These are phyloP conservation scores for Clepsis dumicolana DNA, from an alignment of 2,888 invertebrate species.

Conservation along the genomic window DNA sequence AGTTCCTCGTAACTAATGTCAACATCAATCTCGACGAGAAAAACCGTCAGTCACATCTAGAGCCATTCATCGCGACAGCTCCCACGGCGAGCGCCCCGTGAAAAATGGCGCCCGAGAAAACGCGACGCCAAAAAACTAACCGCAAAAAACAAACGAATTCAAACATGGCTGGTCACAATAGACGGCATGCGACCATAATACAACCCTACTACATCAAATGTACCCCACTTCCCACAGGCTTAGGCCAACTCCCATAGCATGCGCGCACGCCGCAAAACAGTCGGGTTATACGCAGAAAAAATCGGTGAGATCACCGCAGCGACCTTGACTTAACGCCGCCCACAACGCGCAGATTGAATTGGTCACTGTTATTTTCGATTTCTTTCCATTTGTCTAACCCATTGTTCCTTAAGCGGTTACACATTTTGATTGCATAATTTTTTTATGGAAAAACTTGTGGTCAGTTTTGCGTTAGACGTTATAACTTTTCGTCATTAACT, in stretches of 20 bases:
- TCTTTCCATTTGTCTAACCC: constrained; percentile 51
- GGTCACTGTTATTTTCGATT: constrained; percentile 64
- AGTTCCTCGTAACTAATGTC: constrained; percentile 6
- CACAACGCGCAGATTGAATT: constrained; percentile 64
- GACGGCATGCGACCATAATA: constrained; percentile 60
- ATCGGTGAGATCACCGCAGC: constrained; percentile 77
- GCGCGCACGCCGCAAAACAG: constrained; percentile 58
- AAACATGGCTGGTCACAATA: constrained; percentile 65
- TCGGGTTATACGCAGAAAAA: constrained; percentile 67
- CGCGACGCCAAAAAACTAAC: constrained; percentile 66
- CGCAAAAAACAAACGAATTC: constrained; percentile 65
- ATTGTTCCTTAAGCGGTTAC: constrained; percentile 43
- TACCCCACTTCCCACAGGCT: constrained; percentile 51
- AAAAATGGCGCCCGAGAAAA: constrained; percentile 74
- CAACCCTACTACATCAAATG: constrained; percentile 53
- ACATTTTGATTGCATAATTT: constrained; percentile 40
- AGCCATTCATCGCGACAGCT: constrained; percentile 32
- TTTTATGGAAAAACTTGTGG: constrained; percentile 37
- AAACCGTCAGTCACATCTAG: constrained; percentile 15
- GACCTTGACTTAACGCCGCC: constrained; percentile 71
- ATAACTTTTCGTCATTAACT: background rate
- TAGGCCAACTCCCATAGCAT: constrained; percentile 51
- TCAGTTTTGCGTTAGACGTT: constrained; percentile 30
- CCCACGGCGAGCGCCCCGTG: constrained; percentile 58
- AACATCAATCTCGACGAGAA: constrained; percentile 5